phyloP scores from a whole-genome alignment of 2,797 vertebrate genomes.

The Chelon labrosus region DNA sequence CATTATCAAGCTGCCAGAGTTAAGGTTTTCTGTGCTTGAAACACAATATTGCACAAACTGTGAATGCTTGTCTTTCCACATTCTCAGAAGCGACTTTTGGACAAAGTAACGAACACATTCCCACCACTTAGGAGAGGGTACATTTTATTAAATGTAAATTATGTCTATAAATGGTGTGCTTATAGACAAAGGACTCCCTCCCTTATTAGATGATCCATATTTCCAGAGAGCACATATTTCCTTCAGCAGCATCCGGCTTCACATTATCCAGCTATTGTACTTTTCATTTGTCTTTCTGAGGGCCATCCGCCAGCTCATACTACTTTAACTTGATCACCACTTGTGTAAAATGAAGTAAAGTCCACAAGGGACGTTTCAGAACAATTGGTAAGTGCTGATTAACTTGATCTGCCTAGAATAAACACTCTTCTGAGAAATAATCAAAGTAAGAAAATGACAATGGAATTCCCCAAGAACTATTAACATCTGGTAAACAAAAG shows the following conservation, averaged over 20 bases:
- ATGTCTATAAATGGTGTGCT: neutral
- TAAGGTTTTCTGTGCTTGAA: neutral
- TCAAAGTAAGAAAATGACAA: neutral
- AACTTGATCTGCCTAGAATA: neutral
- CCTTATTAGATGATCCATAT: slow-evolving; percentile 4
- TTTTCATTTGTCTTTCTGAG: slow-evolving; percentile 1
- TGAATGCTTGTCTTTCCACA: neutral
- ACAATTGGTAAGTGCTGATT: neutral
- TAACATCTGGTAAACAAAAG: slow-evolving; percentile 23
- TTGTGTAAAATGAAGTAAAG: neutral
- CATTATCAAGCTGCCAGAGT: neutral
- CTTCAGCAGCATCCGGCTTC: slow-evolving; percentile 10
- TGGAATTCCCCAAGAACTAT: slow-evolving; percentile 10
- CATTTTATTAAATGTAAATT: slow-evolving; percentile 10
- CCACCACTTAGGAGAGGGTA: neutral
- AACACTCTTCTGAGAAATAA: neutral
- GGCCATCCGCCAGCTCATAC: neutral
- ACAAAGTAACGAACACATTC: slow-evolving; percentile 2
- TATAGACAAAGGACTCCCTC: neutral
- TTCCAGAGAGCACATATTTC: slow-evolving; percentile 19
- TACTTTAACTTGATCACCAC: neutral
- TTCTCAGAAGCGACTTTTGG: slow-evolving; percentile 3
- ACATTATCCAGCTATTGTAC: neutral
- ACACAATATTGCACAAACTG: slow-evolving; percentile 6
- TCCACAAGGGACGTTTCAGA: neutral